Conservation (phyloP, 2,113 vertebrate species). For the Thamnaconus septentrionalis region DNA sequence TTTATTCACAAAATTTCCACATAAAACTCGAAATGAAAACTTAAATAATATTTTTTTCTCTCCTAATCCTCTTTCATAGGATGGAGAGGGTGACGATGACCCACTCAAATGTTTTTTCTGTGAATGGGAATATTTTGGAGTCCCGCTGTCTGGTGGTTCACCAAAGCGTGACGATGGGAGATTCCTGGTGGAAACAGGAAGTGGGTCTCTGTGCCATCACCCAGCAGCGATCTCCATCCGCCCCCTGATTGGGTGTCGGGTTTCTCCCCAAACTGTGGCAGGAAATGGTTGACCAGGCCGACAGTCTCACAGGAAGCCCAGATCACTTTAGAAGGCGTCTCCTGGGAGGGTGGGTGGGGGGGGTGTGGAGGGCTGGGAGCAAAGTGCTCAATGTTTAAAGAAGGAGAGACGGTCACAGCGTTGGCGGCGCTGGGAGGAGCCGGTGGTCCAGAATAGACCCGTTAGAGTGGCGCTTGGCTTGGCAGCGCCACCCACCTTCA, state of each 20-base stretch:
- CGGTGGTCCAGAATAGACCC: conserved; percentile 31
- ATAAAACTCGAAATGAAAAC: too few relatives aligned
- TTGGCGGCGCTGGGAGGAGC: not conserved
- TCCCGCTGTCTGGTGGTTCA: too few relatives aligned
- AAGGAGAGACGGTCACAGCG: conserved; percentile 26
- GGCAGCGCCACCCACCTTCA: conserved; percentile 23
- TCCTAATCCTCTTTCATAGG: too few relatives aligned
- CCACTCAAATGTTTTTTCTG: too few relatives aligned
- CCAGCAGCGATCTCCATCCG: conserved; percentile 8
- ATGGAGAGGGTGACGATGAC: too few relatives aligned
- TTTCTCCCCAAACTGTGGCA: conserved; percentile 62
- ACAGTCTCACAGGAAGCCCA: conserved; percentile 74
- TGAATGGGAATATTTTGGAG: too few relatives aligned
- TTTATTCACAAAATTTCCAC: too few relatives aligned
- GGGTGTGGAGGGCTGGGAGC: conserved; percentile 23
- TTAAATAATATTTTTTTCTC: too few relatives aligned
- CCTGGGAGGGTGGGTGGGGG: conserved; percentile 17
- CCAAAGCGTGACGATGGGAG: conserved; percentile 32
- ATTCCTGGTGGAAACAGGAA: conserved; percentile 23
- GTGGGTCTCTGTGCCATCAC: conserved; percentile 25
- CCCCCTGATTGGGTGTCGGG: conserved; percentile 38
- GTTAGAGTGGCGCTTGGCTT: conserved; percentile 26
- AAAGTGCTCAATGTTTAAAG: conserved; percentile 63
- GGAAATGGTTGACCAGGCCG: conserved; percentile 70
- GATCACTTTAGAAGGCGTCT: conserved; percentile 64